Percentiles rank a stretch among this genome's conserved stretches.
These are phyloP conservation scores for Oryctolagus cuniculus DNA, from an alignment of 2,113 vertebrate genomes.

Conservation along the genomic window DNA sequence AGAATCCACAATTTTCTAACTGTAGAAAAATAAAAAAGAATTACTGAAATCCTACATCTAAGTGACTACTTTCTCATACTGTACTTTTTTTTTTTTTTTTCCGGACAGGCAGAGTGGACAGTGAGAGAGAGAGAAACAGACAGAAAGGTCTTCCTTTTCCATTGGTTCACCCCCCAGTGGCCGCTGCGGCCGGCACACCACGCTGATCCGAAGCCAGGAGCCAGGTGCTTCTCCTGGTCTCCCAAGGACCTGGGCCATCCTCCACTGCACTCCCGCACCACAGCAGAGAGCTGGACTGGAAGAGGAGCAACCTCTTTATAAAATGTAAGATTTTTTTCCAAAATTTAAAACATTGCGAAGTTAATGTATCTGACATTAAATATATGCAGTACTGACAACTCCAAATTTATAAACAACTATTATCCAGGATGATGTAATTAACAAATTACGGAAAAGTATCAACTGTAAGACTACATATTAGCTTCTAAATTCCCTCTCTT, in stretches of 20 bases:
- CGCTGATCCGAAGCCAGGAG: too few relatives aligned
- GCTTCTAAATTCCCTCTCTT: not conserved
- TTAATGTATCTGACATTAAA: not conserved
- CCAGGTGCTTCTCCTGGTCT: too few relatives aligned
- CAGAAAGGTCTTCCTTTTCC: too few relatives aligned
- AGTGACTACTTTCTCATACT: not conserved
- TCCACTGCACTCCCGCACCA: too few relatives aligned
- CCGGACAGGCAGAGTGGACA: too few relatives aligned
- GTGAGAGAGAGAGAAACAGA: too few relatives aligned
- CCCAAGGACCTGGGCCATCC: too few relatives aligned
- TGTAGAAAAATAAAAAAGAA: not conserved
- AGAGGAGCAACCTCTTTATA: too few relatives aligned
- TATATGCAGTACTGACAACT: not conserved
- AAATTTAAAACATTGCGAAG: slow-evolving; percentile 12
- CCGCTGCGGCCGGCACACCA: too few relatives aligned
- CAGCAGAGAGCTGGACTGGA: too few relatives aligned
- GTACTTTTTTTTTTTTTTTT: not conserved
- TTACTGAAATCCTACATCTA: not conserved
- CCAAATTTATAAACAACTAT: not conserved
- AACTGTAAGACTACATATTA: not conserved
- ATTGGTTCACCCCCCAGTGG: too few relatives aligned
- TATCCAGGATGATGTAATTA: not conserved
- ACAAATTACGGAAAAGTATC: not conserved
- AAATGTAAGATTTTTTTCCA: slow-evolving; percentile 15
- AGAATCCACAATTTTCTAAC: not conserved